Percentiles rank a stretch among this genome's conserved stretches.
Conservation (phyloP, 1,140 invertebrate genomes). For the Meteorus sp. region DNA sequence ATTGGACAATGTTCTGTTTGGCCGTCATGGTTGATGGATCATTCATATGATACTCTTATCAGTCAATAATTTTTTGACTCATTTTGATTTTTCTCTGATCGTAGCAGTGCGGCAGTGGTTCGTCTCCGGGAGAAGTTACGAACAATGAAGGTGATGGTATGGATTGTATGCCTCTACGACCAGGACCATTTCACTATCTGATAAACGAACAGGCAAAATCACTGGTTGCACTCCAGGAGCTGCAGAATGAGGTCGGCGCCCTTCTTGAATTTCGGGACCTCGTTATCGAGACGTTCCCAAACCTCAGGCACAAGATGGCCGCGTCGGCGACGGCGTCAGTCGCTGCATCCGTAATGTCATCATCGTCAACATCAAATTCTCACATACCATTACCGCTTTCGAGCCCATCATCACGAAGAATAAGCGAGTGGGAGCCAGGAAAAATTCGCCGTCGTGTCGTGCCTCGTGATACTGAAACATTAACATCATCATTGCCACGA, state of each 20-base stretch:
- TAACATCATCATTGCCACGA: slow-evolving; percentile 61
- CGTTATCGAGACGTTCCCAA: slow-evolving; percentile 89
- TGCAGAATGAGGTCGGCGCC: slow-evolving; percentile 88
- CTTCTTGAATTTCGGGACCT: slow-evolving; percentile 86
- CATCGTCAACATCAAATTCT: slow-evolving; percentile 38
- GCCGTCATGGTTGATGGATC: too few relatives aligned
- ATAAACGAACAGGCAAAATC: slow-evolving; percentile 82
- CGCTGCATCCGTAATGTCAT: slow-evolving; percentile 47
- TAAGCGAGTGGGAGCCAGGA: slow-evolving; percentile 75
- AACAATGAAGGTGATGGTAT: slow-evolving; percentile 65
- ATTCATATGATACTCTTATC: too few relatives aligned
- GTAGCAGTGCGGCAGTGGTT: slow-evolving; percentile 49
- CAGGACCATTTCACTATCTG: slow-evolving; percentile 74
- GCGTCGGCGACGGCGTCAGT: slow-evolving; percentile 52
- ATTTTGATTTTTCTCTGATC: slow-evolving; percentile 33
- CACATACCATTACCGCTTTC: slow-evolving; percentile 48
- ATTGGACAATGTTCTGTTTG: too few relatives aligned
- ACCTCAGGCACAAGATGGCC: slow-evolving; percentile 79
- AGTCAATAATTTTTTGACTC: too few relatives aligned
- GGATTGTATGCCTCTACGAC: slow-evolving; percentile 72
- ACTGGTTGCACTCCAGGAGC: slow-evolving; percentile 75
- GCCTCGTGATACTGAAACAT: slow-evolving; percentile 49
- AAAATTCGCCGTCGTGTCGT: slow-evolving; percentile 72
- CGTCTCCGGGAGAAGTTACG: slow-evolving; percentile 45
- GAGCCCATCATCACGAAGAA: slow-evolving; percentile 49